These are phyloP conservation scores for Sceloporus undulatus DNA, from an alignment of 2,113 vertebrate genomes.

Conservation along the genomic window DNA sequence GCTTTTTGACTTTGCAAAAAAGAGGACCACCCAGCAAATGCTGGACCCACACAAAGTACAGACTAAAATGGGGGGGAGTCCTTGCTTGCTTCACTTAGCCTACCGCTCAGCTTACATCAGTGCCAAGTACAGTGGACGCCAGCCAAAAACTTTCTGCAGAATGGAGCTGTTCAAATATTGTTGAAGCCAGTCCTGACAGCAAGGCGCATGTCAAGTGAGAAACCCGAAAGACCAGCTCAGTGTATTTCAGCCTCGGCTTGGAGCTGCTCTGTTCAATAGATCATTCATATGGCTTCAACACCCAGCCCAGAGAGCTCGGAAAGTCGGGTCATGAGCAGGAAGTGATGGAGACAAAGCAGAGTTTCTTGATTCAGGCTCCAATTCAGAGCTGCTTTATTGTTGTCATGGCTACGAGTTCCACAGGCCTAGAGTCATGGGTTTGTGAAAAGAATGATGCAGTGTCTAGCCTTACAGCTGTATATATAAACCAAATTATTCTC, in stretches of 20 bases:
- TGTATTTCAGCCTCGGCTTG: constrained; percentile 46
- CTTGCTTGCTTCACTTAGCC: constrained; percentile 1
- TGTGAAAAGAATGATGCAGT: constrained; percentile 86
- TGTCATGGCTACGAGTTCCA: constrained; percentile 80
- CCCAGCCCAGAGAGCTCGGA: constrained; percentile 68
- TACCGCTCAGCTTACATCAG: neutral
- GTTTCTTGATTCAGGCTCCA: constrained; percentile 77
- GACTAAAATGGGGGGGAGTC: neutral
- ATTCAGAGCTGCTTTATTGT: constrained; percentile 77
- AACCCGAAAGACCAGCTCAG: constrained; percentile 41
- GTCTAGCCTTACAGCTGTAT: constrained; percentile 86
- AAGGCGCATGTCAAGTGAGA: neutral
- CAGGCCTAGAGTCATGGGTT: constrained; percentile 78
- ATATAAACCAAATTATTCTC: constrained; percentile 85
- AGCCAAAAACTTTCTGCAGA: neutral
- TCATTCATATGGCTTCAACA: constrained; percentile 79
- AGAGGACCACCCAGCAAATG: constrained; percentile 11
- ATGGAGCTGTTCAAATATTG: constrained; percentile 26
- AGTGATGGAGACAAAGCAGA: constrained; percentile 80
- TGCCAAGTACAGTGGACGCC: neutral
- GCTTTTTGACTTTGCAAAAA: neutral
- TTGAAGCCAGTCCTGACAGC: neutral
- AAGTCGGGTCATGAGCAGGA: constrained; percentile 78
- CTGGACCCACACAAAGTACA: neutral
- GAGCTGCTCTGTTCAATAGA: constrained; percentile 76